Evolutionary conservation across 2,113 vertebrate species (phyloP).

Genomic region (Theropithecus gelada): DNA sequence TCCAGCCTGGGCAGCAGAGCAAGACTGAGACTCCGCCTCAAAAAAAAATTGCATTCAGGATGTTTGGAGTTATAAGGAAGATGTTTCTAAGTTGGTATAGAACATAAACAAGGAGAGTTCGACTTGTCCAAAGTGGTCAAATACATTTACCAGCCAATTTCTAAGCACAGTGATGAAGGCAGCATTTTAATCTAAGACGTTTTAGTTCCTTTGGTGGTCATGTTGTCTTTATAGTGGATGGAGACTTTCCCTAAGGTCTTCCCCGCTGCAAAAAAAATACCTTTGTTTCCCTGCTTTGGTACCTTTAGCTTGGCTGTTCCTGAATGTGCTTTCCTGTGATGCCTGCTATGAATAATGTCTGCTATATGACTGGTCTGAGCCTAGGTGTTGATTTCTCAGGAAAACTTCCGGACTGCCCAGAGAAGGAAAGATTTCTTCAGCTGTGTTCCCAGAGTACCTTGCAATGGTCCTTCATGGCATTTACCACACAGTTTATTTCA

Average conservation of each 20-base stretch:
- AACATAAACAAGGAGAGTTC: background rate
- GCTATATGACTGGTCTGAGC: background rate
- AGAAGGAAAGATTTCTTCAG: background rate
- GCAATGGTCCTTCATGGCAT: background rate
- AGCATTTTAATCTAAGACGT: background rate
- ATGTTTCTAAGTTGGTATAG: background rate
- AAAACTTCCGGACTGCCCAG: background rate
- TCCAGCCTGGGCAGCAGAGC: too few relatives aligned
- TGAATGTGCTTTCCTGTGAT: background rate
- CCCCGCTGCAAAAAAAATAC: accelerated
- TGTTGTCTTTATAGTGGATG: background rate
- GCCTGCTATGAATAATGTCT: background rate
- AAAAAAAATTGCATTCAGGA: background rate
- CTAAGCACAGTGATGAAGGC: background rate
- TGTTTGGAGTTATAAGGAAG: background rate
- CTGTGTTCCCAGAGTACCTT: background rate
- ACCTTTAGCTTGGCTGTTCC: background rate
- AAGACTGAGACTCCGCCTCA: too few relatives aligned
- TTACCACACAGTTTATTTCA: background rate
- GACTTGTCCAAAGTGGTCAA: background rate
- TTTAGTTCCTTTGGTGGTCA: background rate
- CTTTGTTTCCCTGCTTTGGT: background rate
- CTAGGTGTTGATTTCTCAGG: background rate
- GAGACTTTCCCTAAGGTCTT: background rate
- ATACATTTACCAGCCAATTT: background rate